A percentile compares a stretch with the other conserved stretches of the same genome.
Conservation (phyloP, 2,888 invertebrate genomes). For the Eurytoma adleriae region DNA sequence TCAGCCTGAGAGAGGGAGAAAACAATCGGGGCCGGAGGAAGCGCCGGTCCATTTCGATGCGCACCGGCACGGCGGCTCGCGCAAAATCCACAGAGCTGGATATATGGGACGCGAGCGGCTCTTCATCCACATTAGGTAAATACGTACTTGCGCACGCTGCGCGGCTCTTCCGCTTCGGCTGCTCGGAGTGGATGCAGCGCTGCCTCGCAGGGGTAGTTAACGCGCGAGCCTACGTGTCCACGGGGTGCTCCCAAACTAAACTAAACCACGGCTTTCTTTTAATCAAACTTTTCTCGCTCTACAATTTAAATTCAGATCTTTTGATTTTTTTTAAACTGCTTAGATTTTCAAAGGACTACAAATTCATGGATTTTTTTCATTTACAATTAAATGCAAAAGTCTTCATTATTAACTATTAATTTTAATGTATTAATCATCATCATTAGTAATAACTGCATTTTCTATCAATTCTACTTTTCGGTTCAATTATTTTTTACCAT, state of each 20-base stretch:
- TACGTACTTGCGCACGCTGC: slow-evolving; percentile 25
- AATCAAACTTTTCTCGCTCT: too few species aligned
- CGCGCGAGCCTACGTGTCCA: slow-evolving; percentile 1
- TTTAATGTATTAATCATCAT: too few species aligned
- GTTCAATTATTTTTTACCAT: too few species aligned
- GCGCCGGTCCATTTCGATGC: not conserved
- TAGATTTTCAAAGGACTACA: too few species aligned
- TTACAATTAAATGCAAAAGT: not conserved
- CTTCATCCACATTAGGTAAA: slow-evolving; percentile 43
- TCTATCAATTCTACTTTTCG: too few species aligned
- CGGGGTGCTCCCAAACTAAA: not conserved
- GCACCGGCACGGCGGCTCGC: not conserved
- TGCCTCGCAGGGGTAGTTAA: not conserved
- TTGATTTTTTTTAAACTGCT: too few species aligned
- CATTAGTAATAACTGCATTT: not conserved
- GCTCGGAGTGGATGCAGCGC: not conserved
- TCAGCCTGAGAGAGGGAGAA: slow-evolving; percentile 2
- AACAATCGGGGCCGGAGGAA: slow-evolving; percentile 23
- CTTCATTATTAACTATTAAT: too few species aligned
- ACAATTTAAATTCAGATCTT: too few species aligned
- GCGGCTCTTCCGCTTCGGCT: not conserved
- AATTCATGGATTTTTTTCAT: not conserved
- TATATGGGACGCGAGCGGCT: not conserved
- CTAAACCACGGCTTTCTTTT: not conserved
- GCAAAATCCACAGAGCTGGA: slow-evolving; percentile 12